Conservation (phyloP, 2,113 vertebrate genomes). For the Pelobates fuscus region DNA sequence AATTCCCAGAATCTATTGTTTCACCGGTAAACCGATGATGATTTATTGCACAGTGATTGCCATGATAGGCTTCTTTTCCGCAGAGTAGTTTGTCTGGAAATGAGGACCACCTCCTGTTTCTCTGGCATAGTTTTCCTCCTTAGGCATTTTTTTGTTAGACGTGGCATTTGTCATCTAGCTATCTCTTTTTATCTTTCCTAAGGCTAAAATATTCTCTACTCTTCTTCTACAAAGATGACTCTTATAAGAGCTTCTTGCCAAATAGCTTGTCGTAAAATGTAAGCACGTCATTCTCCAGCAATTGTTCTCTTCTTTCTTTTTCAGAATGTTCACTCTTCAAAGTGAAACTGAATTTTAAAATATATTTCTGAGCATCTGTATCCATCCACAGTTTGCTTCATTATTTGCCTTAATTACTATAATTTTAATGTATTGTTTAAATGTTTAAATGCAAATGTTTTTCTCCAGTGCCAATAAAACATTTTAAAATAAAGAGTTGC, state of each 20-base stretch:
- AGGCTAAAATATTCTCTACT: conserved; percentile 33
- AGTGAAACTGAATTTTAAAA: neutral
- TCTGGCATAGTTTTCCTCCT: conserved; percentile 31
- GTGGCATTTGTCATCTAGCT: conserved; percentile 39
- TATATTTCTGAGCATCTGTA: too few species aligned
- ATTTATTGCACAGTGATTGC: conserved; percentile 28
- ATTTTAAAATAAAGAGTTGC: too few species aligned
- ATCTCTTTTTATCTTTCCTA: conserved; percentile 34
- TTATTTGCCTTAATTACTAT: too few species aligned
- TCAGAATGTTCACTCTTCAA: neutral
- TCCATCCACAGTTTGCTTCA: too few species aligned
- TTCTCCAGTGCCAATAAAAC: too few species aligned
- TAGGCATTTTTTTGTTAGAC: conserved; percentile 24
- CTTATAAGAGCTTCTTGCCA: conserved; percentile 32
- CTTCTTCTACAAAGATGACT: conserved; percentile 25
- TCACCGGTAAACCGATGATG: conserved; percentile 3
- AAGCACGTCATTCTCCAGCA: conserved; percentile 16
- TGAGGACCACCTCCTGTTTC: conserved; percentile 36
- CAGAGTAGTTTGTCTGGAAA: conserved; percentile 6
- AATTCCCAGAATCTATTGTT: conserved; percentile 28
- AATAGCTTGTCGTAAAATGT: conserved; percentile 29
- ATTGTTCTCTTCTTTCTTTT: conserved; percentile 2
- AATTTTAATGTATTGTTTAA: too few species aligned
- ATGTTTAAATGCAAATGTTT: too few species aligned
- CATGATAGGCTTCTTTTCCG: conserved; percentile 23